A percentile compares a stretch with the other conserved stretches of the same genome.
These are phyloP conservation scores for Cactoblastis cactorum DNA, from an alignment of 2,888 invertebrate species.

Conservation along the genomic window DNA sequence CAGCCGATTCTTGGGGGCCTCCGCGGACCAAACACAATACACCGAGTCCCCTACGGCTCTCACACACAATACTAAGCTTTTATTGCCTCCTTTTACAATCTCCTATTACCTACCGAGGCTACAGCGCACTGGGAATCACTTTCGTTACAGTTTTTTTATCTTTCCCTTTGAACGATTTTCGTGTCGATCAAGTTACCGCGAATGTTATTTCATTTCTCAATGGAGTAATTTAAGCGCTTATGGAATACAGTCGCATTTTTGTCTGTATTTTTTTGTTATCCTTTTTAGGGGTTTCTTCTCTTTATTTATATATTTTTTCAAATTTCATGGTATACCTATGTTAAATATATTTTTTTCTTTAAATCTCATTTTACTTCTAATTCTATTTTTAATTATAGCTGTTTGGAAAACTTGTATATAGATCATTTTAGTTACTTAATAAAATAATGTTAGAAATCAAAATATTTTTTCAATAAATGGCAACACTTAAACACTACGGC, in stretches of 20 bases:
- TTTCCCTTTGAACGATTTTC: constrained; percentile 61
- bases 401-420: too few species aligned
- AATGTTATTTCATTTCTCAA: constrained; percentile 36
- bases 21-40: constrained; percentile 73
- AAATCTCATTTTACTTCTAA: too few species aligned
- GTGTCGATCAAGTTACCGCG: constrained; percentile 52
- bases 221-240: constrained; percentile 29
- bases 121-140: constrained; percentile 71
- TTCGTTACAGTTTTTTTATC: constrained; percentile 70
- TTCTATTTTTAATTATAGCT: too few species aligned
- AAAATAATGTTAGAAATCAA: too few species aligned
- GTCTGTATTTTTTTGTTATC: constrained; percentile 17
- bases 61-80: constrained; percentile 78
- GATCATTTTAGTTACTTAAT: too few species aligned
- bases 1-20: constrained; percentile 74
- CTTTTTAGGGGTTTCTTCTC: not conserved
- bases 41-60: constrained; percentile 70
- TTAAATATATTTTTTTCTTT: too few species aligned
- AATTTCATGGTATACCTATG: too few species aligned
- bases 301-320: not conserved
- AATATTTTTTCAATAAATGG: constrained; percentile 12
- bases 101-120: constrained; percentile 74
- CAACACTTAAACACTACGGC: not conserved
- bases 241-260: constrained; percentile 18
- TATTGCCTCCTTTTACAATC: constrained; percentile 79